Conservation (phyloP, 2,888 invertebrate species). For the Lycocerus yunnanus region DNA sequence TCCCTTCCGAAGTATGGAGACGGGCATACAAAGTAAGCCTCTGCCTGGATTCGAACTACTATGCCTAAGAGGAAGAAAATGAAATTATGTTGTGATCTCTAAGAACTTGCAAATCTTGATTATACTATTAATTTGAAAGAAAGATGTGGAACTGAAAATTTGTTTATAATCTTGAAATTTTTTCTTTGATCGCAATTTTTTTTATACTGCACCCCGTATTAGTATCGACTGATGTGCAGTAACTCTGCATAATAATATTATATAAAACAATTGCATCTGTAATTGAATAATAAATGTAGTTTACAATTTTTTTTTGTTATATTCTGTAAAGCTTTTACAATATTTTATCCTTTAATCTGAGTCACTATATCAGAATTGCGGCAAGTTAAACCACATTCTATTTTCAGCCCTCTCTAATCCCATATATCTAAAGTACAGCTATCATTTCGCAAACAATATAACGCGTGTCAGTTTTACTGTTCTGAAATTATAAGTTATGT, state of each 20-base stretch:
- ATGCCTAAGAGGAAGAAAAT: too few species aligned
- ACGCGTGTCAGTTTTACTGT: slow-evolving; percentile 53
- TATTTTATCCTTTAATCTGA: slow-evolving; percentile 17
- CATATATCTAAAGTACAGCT: slow-evolving; percentile 35
- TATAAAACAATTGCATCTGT: background rate
- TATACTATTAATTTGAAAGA: too few species aligned
- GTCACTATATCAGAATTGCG: slow-evolving; percentile 27
- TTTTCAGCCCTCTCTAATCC: slow-evolving; percentile 26
- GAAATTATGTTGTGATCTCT: too few species aligned
- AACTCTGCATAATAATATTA: too few species aligned
- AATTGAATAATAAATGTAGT: background rate
- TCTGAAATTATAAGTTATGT: slow-evolving; percentile 54
- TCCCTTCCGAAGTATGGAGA: too few species aligned
- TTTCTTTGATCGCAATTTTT: background rate
- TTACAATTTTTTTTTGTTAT: background rate
- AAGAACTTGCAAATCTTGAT: too few species aligned
- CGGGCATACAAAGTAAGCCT: too few species aligned
- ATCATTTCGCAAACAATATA: slow-evolving; percentile 53
- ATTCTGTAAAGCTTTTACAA: background rate
- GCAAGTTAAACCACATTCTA: slow-evolving; percentile 29
- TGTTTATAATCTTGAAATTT: too few species aligned
- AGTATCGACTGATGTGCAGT: too few species aligned
- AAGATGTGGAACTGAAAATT: too few species aligned
- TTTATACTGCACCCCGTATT: background rate
- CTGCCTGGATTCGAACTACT: too few species aligned